These are phyloP conservation scores for Hypomecis punctinalis DNA, from an alignment of 2,888 invertebrate species.

Conservation along the genomic window DNA sequence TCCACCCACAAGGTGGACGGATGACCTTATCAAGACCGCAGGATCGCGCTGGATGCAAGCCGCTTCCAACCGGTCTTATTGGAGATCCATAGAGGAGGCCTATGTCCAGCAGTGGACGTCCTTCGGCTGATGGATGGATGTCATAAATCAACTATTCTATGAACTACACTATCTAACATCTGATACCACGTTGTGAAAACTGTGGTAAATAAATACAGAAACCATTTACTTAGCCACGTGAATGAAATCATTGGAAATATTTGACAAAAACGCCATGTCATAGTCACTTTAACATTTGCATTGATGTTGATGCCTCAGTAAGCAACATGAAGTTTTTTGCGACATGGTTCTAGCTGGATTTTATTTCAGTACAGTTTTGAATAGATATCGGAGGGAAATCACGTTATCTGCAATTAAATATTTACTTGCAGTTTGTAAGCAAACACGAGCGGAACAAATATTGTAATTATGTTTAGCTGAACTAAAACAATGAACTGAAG, in stretches of 20 bases:
- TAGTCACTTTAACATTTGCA: too few species aligned
- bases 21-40: too few species aligned
- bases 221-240: background rate
- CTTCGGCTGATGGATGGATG: too few species aligned
- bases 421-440: background rate
- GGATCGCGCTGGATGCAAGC: too few species aligned
- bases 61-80: too few species aligned
- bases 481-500: slow-evolving; percentile 10
- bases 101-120: too few species aligned
- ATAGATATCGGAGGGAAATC: slow-evolving; percentile 13
- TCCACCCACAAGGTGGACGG: too few species aligned
- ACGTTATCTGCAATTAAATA: slow-evolving; percentile 16
- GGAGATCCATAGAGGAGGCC: too few species aligned
- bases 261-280: too few species aligned
- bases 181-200: background rate
- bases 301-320: too few species aligned
- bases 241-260: background rate
- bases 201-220: background rate
- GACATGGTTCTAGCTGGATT: background rate
- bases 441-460: background rate
- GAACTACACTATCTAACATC: background rate
- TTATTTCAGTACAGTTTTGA: background rate
- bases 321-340: background rate
- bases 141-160: too few species aligned
- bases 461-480: background rate